Conservation (phyloP, 2,888 invertebrate species). For the Drosophila hamatofila region DNA sequence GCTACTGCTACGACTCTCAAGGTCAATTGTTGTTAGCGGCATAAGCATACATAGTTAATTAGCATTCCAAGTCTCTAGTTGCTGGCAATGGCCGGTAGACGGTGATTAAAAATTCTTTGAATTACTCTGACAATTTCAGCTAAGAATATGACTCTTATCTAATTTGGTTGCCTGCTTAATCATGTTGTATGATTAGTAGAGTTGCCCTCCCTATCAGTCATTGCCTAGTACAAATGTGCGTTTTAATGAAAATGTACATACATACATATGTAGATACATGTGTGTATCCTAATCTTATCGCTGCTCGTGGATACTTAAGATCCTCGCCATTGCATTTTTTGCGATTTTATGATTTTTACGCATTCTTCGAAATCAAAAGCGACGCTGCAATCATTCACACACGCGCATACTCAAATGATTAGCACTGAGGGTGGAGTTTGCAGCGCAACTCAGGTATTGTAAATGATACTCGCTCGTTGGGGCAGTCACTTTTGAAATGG, state of each 20-base stretch:
- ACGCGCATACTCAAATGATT: background rate
- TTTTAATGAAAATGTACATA: background rate
- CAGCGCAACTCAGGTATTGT: constrained; percentile 22
- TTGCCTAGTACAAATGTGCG: background rate
- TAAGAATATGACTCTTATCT: constrained; percentile 31
- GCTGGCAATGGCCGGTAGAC: constrained; percentile 33
- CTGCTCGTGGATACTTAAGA: constrained; percentile 29
- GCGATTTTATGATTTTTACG: constrained; percentile 63
- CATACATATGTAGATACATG: background rate
- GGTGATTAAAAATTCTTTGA: constrained; percentile 26
- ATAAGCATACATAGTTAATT: constrained; percentile 51
- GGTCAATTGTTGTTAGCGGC: constrained; percentile 57
- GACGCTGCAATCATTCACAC: constrained; percentile 46
- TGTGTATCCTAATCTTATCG: constrained; percentile 32
- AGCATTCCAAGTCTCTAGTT: constrained; percentile 32
- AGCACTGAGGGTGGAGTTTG: constrained; percentile 19
- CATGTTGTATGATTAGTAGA: constrained; percentile 35
- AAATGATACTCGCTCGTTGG: constrained; percentile 49
- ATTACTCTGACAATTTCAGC: constrained; percentile 3
- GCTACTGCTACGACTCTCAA: constrained; percentile 47
- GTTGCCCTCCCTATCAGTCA: background rate
- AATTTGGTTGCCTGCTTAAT: constrained; percentile 28
- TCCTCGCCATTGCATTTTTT: constrained; percentile 41
- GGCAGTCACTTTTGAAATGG: constrained; percentile 36
- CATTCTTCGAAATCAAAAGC: constrained; percentile 56